phyloP scores from a whole-genome alignment of 2,888 invertebrate genomes.

The Lepidocyrtinus sp. region DNA sequence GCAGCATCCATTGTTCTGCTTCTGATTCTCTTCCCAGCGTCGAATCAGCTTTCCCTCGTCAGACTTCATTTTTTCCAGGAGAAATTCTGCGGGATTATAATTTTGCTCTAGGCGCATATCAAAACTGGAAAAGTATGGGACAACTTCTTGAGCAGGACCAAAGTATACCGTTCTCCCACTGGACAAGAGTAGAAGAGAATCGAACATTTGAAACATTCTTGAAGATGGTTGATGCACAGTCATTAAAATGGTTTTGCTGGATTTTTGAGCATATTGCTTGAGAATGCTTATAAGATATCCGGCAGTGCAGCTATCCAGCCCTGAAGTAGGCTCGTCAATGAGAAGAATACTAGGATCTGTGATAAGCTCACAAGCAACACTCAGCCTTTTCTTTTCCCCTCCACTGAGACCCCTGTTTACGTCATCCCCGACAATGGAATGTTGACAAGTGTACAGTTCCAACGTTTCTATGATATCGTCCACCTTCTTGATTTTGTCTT shows the following conservation, averaged over 20 bases:
- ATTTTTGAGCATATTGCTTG: slow-evolving; percentile 81
- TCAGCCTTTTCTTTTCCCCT: slow-evolving; percentile 87
- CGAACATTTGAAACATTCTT: slow-evolving; percentile 87
- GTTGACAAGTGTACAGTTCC: slow-evolving; percentile 81
- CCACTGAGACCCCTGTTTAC: slow-evolving; percentile 83
- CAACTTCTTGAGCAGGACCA: slow-evolving; percentile 80
- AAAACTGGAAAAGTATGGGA: slow-evolving; percentile 81
- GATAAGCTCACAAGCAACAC: slow-evolving; percentile 85
- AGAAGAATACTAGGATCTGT: slow-evolving; percentile 79
- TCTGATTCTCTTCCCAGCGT: slow-evolving; percentile 47
- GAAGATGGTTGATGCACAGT: slow-evolving; percentile 88
- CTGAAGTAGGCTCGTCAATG: slow-evolving; percentile 84
- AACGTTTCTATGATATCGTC: slow-evolving; percentile 83
- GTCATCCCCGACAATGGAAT: slow-evolving; percentile 84
- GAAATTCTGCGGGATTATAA: slow-evolving; percentile 88
- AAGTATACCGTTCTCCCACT: slow-evolving; percentile 82
- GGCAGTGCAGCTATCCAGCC: slow-evolving; percentile 85
- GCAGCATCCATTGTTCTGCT: slow-evolving; percentile 25
- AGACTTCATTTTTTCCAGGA: slow-evolving; percentile 72
- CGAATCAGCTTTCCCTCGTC: slow-evolving; percentile 31
- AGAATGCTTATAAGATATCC: slow-evolving; percentile 81
- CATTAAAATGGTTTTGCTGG: slow-evolving; percentile 84
- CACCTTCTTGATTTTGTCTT: slow-evolving; percentile 83
- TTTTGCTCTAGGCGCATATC: slow-evolving; percentile 82
- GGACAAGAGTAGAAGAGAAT: slow-evolving; percentile 80